A percentile compares a stretch with the other conserved stretches of the same genome.
phyloP scores from a whole-genome alignment of 2,113 vertebrate species.

The Thalassarche chlororhynchos region DNA sequence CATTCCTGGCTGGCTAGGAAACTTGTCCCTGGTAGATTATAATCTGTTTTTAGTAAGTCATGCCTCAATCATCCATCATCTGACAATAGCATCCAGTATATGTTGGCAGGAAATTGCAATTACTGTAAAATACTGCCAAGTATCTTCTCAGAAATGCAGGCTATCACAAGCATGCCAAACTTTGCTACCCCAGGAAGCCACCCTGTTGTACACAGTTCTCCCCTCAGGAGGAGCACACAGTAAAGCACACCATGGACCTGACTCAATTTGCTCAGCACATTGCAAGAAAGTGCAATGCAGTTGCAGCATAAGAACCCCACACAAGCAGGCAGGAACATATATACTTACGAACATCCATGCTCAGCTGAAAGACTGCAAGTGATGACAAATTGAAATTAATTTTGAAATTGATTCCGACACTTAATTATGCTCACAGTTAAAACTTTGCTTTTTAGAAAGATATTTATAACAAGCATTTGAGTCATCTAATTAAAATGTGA shows the following conservation, averaged over 20 bases:
- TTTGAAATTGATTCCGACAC: background rate
- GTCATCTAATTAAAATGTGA: conserved; percentile 1
- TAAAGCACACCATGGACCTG: background rate
- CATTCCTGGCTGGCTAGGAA: background rate
- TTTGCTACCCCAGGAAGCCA: background rate
- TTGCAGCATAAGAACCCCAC: background rate
- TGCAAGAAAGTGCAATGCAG: background rate
- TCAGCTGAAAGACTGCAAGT: background rate
- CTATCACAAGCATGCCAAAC: background rate
- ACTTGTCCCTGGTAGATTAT: background rate
- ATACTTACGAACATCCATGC: background rate
- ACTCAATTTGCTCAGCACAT: background rate
- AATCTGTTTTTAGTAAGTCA: background rate
- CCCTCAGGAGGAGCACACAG: background rate
- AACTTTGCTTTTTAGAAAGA: background rate
- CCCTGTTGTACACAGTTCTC: background rate
- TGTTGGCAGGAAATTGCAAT: background rate
- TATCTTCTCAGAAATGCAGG: background rate
- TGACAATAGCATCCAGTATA: background rate
- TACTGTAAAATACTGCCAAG: background rate
- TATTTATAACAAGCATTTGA: conserved; percentile 22
- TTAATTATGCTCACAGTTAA: background rate
- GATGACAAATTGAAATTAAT: conserved; percentile 12
- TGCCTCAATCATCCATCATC: background rate
- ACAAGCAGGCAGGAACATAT: rapidly evolving